phyloP scores from a whole-genome alignment of 2,888 invertebrate genomes.

The Thymelicus lineola region DNA sequence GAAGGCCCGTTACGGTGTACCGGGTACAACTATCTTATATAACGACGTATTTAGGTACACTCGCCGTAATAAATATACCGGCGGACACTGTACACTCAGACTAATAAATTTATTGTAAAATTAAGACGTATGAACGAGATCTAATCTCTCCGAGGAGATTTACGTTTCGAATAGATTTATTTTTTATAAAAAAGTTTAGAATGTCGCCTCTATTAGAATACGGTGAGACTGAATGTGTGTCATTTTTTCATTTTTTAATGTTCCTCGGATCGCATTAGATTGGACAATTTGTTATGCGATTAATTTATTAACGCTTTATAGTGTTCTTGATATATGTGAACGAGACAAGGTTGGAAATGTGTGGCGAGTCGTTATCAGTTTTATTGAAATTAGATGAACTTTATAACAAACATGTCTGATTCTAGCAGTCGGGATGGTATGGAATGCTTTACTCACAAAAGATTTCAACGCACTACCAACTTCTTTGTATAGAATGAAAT shows the following conservation, averaged over 20 bases:
- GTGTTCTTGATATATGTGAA: conserved; percentile 32
- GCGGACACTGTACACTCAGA: conserved; percentile 50
- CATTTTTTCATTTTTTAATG: conserved; percentile 29
- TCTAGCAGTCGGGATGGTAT: too few relatives aligned
- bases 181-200: conserved; percentile 55
- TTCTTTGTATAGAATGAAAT: too few relatives aligned
- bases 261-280: conserved; percentile 29
- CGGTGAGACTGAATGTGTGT: conserved; percentile 34
- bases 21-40: conserved; percentile 68
- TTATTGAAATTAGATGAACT: conserved; percentile 23
- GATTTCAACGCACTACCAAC: conserved; percentile 2
- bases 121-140: conserved; percentile 80
- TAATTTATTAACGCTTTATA: conserved; percentile 36
- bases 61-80: conserved; percentile 69
- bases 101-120: conserved; percentile 79
- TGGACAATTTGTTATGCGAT: conserved; percentile 38
- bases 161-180: conserved; percentile 77
- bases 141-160: conserved; percentile 76
- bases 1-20: conserved; percentile 70
- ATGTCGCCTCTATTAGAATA: conserved; percentile 53
- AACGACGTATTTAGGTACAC: conserved; percentile 79
- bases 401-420: neutral
- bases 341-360: conserved; percentile 7
- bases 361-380: conserved; percentile 29
- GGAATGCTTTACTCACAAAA: neutral